Percentiles rank a stretch among this genome's conserved stretches.
Evolutionary conservation across 1,140 invertebrate genomes (phyloP).

Genomic region (Drosophila oshimai): DNA sequence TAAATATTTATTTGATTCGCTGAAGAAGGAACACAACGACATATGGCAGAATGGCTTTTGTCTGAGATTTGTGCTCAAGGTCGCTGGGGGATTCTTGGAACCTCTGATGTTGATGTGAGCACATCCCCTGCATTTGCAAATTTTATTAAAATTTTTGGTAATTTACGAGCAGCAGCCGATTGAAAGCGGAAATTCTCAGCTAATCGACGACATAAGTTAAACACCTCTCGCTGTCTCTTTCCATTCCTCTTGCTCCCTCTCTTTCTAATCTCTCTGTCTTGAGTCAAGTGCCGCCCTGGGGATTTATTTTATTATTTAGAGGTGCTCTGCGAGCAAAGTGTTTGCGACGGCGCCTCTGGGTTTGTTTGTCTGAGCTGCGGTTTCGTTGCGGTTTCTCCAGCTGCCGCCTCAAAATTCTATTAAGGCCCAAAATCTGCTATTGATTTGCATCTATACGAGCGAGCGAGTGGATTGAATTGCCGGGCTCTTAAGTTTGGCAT

Average conservation of each 20-base stretch:
- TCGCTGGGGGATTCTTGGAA: constrained; percentile 50
- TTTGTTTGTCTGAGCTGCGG: constrained; percentile 72
- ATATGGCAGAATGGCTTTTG: constrained; percentile 16
- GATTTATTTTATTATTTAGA: not conserved
- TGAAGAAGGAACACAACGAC: constrained; percentile 5
- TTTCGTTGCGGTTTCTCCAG: constrained; percentile 41
- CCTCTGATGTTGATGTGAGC: not conserved
- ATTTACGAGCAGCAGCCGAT: constrained; percentile 51
- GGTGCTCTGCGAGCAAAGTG: constrained; percentile 24
- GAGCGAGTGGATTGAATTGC: constrained; percentile 33
- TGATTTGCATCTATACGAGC: constrained; percentile 74
- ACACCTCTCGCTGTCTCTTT: not conserved
- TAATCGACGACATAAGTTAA: constrained; percentile 50
- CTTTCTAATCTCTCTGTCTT: constrained; percentile 11
- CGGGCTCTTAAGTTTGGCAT: constrained; percentile 63
- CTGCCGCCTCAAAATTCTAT: constrained; percentile 62
- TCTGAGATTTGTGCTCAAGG: constrained; percentile 37
- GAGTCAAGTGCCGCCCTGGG: constrained; percentile 40
- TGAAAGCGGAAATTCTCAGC: constrained; percentile 63
- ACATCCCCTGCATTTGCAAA: constrained; percentile 31
- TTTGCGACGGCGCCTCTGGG: constrained; percentile 68
- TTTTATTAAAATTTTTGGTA: constrained; percentile 57
- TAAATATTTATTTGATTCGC: constrained; percentile 58
- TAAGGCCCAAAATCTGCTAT: constrained; percentile 68
- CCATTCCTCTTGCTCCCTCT: not conserved